A percentile compares a stretch with the other conserved stretches of the same genome.
Evolutionary conservation across 2,888 invertebrate species (phyloP).

Genomic region (Drosophila differens): DNA sequence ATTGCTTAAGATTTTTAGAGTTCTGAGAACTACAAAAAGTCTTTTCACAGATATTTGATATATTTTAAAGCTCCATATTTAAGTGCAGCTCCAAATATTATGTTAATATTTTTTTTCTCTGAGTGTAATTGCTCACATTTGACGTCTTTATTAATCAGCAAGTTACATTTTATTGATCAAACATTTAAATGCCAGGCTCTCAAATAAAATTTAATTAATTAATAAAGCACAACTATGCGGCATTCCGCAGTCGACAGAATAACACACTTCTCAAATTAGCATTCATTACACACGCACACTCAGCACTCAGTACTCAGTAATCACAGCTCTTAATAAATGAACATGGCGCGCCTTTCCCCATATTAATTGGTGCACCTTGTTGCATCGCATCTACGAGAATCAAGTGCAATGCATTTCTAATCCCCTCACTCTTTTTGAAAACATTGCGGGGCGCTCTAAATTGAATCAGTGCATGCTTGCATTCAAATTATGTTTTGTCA

Average conservation of each 20-base stretch:
- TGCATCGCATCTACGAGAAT: slow-evolving; percentile 17
- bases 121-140: slow-evolving; percentile 11
- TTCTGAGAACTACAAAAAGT: neutral
- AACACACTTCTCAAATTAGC: slow-evolving; percentile 29
- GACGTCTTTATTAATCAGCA: slow-evolving; percentile 62
- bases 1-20: neutral
- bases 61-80: neutral
- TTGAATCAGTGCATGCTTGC: slow-evolving; percentile 4
- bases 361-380: slow-evolving; percentile 56
- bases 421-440: neutral
- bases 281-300: slow-evolving; percentile 37
- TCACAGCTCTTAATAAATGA: slow-evolving; percentile 43
- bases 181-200: slow-evolving; percentile 67
- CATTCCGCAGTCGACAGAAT: slow-evolving; percentile 29
- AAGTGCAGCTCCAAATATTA: neutral
- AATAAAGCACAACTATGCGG: slow-evolving; percentile 52
- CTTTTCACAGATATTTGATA: neutral
- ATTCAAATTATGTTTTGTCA: slow-evolving; percentile 33
- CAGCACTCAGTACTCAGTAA: slow-evolving; percentile 13
- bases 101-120: neutral
- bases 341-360: slow-evolving; percentile 37
- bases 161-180: slow-evolving; percentile 80
- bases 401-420: slow-evolving; percentile 11
- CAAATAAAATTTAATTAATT: slow-evolving; percentile 68
- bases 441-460: slow-evolving; percentile 7